A percentile compares a stretch with the other conserved stretches of the same genome.
These are phyloP conservation scores for Rhagophthalmus giganteus DNA, from an alignment of 2,888 invertebrate species.

Conservation along the genomic window DNA sequence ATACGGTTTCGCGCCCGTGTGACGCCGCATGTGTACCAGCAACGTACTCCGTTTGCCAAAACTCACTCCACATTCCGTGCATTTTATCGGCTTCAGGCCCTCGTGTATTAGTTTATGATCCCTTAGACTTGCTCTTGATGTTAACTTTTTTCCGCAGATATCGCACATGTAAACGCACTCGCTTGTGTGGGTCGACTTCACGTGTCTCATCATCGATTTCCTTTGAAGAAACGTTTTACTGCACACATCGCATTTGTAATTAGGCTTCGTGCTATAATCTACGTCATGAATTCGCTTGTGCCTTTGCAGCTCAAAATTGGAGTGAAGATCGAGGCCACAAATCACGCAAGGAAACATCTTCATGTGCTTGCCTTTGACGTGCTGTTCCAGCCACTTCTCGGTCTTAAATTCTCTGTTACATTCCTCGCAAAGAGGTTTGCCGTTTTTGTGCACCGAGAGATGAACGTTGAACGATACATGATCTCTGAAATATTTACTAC, in stretches of 20 bases:
- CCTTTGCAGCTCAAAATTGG: slow-evolving; percentile 52
- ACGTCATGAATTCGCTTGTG: slow-evolving; percentile 50
- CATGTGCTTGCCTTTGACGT: slow-evolving; percentile 63
- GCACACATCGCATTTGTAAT: slow-evolving; percentile 54
- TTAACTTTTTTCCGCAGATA: slow-evolving; percentile 62
- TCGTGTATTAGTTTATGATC: slow-evolving; percentile 51
- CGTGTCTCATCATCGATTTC: slow-evolving; percentile 53
- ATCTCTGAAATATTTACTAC: slow-evolving; percentile 50
- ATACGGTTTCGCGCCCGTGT: slow-evolving; percentile 53
- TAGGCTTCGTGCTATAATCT: slow-evolving; percentile 40
- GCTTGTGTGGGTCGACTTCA: slow-evolving; percentile 59
- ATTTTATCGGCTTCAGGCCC: slow-evolving; percentile 51
- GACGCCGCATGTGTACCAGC: slow-evolving; percentile 51
- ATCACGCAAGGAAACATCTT: slow-evolving; percentile 59
- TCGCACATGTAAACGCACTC: slow-evolving; percentile 61
- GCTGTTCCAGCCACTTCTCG: slow-evolving; percentile 60
- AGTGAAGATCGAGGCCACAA: slow-evolving; percentile 61
- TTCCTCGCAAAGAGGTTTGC: slow-evolving; percentile 59
- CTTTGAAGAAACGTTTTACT: slow-evolving; percentile 53
- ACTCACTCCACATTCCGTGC: slow-evolving; percentile 50
- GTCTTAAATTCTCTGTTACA: slow-evolving; percentile 63
- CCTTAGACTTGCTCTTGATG: slow-evolving; percentile 59
- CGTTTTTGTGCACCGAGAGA: slow-evolving; percentile 46
- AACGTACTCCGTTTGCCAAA: slow-evolving; percentile 53
- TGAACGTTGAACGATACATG: slow-evolving; percentile 51